Evolutionary conservation across 2,888 invertebrate genomes (phyloP), one percentile per base, ranked within the genome.

Genomic region (Antitype chi): DNA sequence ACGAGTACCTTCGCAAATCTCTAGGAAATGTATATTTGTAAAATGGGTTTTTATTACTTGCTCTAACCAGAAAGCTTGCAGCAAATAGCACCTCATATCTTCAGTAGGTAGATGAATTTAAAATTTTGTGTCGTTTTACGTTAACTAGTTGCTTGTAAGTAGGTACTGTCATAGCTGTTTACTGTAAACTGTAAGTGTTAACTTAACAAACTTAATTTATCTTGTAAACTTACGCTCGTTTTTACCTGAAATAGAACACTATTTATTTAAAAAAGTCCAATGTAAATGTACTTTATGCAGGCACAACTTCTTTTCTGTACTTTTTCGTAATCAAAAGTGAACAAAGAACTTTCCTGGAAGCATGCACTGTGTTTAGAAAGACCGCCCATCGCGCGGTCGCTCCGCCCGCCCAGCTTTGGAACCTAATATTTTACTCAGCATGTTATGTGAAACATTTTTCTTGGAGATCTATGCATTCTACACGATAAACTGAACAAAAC

Each of bases 381-480:
- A 82, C 87, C 89, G 85, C 89, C 90, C 87, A 85, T 82, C 74
- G 89, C 80, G 86, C 79, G 82, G 74, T 73, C 74, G 83, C 86
- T 85, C 88, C 88, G 89, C 89, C 88, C 87, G 89, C 87, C 85
- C 80, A 82, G 88, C 91, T 93, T 91, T 91, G 90, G 90, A 91
- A 93, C 89, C 86, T 90, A 90, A 93, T 93, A 90, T 89, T 90
- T 90, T 87, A 86, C 87, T 88, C 87, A 80, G 79, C 85, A 87
- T 85, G 87, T 89, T 88, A 88, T 90, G 86, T 86, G 85, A 81
- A 89, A 89, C 89, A 82, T 87, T 87, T 87, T 83, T 82, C 73
- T 76, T 67, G 15, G 55, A 76, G 67, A 79, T 82, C 66, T 77
- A 81, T 83, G 73, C 63, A 82, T 77, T 82, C 66, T 80, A 63